Evolutionary conservation across 2,113 vertebrate genomes (phyloP).

Genomic region (Arothron firmamentum): DNA sequence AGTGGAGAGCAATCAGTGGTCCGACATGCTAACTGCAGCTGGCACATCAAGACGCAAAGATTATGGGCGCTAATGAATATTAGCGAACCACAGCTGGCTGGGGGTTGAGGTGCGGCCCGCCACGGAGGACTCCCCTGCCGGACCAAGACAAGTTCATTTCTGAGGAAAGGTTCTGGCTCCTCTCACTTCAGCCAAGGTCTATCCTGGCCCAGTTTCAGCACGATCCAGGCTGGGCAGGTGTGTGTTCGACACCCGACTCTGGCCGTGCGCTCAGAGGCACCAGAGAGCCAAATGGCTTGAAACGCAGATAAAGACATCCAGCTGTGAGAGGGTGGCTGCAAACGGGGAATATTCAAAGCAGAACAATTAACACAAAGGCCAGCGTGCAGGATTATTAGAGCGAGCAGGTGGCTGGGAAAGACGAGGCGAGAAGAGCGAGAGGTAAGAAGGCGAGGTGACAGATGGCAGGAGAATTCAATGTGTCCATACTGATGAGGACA

Average conservation of each 20-base stretch:
- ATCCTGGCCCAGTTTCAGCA: slow-evolving; percentile 33
- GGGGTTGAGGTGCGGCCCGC: slow-evolving; percentile 44
- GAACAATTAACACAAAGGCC: slow-evolving; percentile 43
- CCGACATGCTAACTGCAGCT: slow-evolving; percentile 47
- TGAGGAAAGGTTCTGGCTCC: slow-evolving; percentile 50
- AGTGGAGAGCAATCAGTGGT: slow-evolving; percentile 22
- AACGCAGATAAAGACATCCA: slow-evolving; percentile 48
- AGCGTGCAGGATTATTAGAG: slow-evolving; percentile 36
- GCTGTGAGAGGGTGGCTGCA: slow-evolving; percentile 28
- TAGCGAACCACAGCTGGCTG: slow-evolving; percentile 38
- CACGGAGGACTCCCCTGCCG: slow-evolving; percentile 50
- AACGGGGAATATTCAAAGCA: slow-evolving; percentile 21
- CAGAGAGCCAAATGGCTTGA: slow-evolving; percentile 1
- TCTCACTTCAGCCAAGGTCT: slow-evolving; percentile 18
- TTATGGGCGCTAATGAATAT: slow-evolving; percentile 61
- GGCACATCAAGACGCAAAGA: slow-evolving; percentile 50
- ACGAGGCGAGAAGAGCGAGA: slow-evolving; percentile 19
- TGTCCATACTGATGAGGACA: background rate
- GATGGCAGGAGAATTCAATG: slow-evolving; percentile 35
- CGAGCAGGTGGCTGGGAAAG: slow-evolving; percentile 54
- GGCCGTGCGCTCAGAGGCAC: slow-evolving; percentile 17
- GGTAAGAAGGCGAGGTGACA: slow-evolving; percentile 38
- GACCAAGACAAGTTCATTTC: slow-evolving; percentile 64
- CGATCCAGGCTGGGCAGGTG: slow-evolving; percentile 37
- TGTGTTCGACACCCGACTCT: slow-evolving; percentile 34